Base-by-base conservation (phyloP, 2,113 vertebrate species). In the Chloropsis hardwickii region DNA sequence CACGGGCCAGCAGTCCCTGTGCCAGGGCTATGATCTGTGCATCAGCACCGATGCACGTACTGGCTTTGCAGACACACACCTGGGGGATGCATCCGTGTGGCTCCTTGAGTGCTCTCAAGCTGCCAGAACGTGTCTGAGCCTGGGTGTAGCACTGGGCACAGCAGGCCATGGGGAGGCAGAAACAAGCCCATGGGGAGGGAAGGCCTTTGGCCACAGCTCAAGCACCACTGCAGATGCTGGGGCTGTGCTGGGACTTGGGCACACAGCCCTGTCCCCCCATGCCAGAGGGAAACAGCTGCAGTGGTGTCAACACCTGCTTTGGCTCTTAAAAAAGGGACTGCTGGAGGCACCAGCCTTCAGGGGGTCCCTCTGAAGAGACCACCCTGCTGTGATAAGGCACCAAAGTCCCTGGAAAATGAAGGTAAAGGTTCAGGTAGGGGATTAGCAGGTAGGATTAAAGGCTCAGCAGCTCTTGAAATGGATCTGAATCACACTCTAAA, bases 361-460 rank as follows among this genome's bases (percentile, higher is more conserved):
- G 44, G 42, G 14, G 12, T 33, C 39, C 21, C 66, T 81, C 84
- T 91, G 90, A 93, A 93, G 87, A 89, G 73, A 74, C 57, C 60
- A 93, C 70, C 89, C 78, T 31, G 45, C 5, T 2, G 64, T 47
- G 71, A 65, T 5, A 19, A 77, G 72, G 71, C 83, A 77, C 23
- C 13, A 53, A 94, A 83, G 64, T 35, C 72, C 35, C 42, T 62
- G 86, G 77, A 77, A 96, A 82, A 94, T 58, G 67, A 86, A 94
- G 72, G 35, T 33, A 92, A 95, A 84, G 6, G 50, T 70, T 94
- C 90, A 95, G 88, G 81, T 80, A 93, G 54, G 50, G 79, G 92
- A 90, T 97, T 94, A 96, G 66, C 40, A 69, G 74, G 54, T 57
- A 28, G 82, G 81, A 95, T 95, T 95, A 92, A 95, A 90, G 95